These are phyloP conservation scores for Chaetorhynchus papuensis DNA, from an alignment of 2,113 vertebrate genomes.

Conservation along the genomic window DNA sequence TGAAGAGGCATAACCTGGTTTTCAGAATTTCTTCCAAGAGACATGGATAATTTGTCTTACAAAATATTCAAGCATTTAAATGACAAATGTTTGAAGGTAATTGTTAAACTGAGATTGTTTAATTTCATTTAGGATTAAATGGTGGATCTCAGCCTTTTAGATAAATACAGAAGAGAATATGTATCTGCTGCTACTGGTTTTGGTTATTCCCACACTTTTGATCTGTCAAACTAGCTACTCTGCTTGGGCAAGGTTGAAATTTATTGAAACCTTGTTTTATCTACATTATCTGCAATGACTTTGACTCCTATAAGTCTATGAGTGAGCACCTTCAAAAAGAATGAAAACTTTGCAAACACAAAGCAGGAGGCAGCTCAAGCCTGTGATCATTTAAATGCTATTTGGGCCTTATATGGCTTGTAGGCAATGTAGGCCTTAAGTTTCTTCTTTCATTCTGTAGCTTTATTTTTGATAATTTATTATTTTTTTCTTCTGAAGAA, in stretches of 20 bases:
- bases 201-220: neutral
- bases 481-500: neutral
- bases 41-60: constrained; percentile 31
- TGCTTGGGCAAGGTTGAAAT: neutral
- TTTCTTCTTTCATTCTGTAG: neutral
- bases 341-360: neutral
- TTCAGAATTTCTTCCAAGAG: constrained; percentile 44
- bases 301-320: neutral
- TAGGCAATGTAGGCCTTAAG: neutral
- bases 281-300: neutral
- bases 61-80: constrained; percentile 26
- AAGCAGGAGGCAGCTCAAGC: neutral
- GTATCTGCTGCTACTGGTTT: neutral
- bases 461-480: neutral
- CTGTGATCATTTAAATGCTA: neutral
- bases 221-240: neutral
- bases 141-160: neutral
- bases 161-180: neutral
- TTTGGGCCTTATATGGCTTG: neutral
- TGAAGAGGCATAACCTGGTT: constrained; percentile 40
- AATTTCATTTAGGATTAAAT: constrained; percentile 9
- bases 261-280: neutral
- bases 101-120: neutral
- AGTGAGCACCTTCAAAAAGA: neutral
- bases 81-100: constrained; percentile 41